phyloP scores from a whole-genome alignment of 2,113 vertebrate species.

The Gallinago undulata region DNA sequence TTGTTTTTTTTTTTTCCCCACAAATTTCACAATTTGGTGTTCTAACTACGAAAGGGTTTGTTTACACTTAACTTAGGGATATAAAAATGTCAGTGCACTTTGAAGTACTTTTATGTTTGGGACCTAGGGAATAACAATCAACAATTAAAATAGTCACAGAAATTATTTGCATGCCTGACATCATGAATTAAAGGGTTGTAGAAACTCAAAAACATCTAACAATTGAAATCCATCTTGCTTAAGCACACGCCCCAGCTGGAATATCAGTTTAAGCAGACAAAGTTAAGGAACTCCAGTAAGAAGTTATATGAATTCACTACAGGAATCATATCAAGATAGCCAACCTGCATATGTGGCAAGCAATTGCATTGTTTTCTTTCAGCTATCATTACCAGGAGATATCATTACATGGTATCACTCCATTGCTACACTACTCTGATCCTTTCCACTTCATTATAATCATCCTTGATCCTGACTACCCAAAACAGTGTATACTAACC shows the following conservation, averaged over 20 bases:
- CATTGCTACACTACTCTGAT: no score
- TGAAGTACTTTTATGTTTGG: not conserved
- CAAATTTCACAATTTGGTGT: not conserved
- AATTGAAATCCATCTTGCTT: not conserved
- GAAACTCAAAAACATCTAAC: not conserved
- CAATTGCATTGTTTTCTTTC: not conserved
- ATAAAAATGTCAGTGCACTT: not conserved
- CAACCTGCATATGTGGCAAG: not conserved
- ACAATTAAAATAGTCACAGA: not conserved
- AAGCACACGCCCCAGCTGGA: not conserved
- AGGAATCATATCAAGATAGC: not conserved
- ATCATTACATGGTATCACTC: not conserved
- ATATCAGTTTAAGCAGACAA: not conserved
- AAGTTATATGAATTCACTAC: not conserved
- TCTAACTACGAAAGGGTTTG: not conserved
- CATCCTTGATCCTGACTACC: not conserved
- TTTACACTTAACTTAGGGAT: not conserved
- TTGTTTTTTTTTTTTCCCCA: not conserved
- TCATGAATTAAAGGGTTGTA: not conserved
- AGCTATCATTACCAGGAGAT: not conserved
- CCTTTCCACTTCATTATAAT: not conserved
- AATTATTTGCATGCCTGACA: not conserved
- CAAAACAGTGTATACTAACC: fast-evolving
- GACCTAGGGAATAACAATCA: not conserved
- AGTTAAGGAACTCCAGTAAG: not conserved